These are phyloP conservation scores for Lethenteron reissneri DNA, from an alignment of 2,113 vertebrate species.

Conservation along the genomic window DNA sequence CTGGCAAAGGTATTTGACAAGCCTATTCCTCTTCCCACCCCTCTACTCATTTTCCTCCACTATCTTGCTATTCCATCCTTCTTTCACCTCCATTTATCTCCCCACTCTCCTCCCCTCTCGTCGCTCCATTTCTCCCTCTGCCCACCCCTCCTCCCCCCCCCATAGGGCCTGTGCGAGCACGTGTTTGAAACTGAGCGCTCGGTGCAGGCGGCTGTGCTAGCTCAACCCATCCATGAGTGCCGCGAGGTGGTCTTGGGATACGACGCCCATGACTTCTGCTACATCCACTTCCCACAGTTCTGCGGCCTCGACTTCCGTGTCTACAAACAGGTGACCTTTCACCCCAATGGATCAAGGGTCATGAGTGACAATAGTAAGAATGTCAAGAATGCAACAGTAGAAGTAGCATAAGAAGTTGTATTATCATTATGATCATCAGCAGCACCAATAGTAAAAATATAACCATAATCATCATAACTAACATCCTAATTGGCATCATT, in stretches of 20 bases:
- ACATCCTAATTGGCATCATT: too few species aligned
- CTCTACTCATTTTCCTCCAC: neutral
- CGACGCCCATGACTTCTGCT: conserved; percentile 62
- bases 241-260: conserved; percentile 92
- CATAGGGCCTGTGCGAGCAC: conserved; percentile 55
- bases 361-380: too few species aligned
- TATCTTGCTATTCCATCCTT: neutral
- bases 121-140: too few species aligned
- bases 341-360: conserved; percentile 14
- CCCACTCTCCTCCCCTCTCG: too few species aligned
- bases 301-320: conserved; percentile 85
- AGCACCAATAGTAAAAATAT: too few species aligned
- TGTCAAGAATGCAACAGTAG: too few species aligned
- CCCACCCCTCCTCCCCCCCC: too few species aligned
- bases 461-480: too few species aligned
- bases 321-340: conserved; percentile 69
- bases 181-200: conserved; percentile 85
- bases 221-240: conserved; percentile 90
- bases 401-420: too few species aligned
- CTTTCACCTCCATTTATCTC: too few species aligned
- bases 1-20: too few species aligned
- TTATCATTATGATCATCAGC: too few species aligned
- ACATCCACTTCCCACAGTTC: conserved; percentile 94
- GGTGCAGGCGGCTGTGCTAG: conserved; percentile 70
- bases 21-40: neutral